Conservation (phyloP, 2,888 invertebrate genomes). For the Leucophora obtusa region DNA sequence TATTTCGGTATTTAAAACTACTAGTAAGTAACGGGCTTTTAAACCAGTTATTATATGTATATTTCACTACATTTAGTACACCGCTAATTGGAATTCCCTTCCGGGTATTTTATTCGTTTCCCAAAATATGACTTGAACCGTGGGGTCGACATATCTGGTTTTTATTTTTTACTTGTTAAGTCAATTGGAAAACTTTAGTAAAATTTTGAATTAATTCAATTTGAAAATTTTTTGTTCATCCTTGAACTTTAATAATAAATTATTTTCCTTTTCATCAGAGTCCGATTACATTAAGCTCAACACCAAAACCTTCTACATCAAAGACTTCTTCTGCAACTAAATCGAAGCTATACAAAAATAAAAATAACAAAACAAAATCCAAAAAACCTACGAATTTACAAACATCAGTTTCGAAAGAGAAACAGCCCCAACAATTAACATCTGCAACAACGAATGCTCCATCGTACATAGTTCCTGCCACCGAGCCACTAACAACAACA, state of each 20-base stretch:
- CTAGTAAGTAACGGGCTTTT: too few species aligned
- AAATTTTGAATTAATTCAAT: too few species aligned
- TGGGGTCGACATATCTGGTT: too few species aligned
- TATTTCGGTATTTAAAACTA: too few species aligned
- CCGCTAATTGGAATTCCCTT: too few species aligned
- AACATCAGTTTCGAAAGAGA: slow-evolving; percentile 30
- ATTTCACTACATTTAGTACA: too few species aligned
- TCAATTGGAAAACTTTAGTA: too few species aligned
- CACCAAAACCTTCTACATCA: slow-evolving; percentile 28
- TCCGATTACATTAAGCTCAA: background rate
- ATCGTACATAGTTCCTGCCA: slow-evolving; percentile 75
- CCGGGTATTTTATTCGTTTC: too few species aligned
- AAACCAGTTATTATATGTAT: too few species aligned
- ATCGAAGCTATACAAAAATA: slow-evolving; percentile 44
- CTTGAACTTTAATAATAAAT: background rate
- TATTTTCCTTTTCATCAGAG: slow-evolving; percentile 10
- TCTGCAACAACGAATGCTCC: slow-evolving; percentile 28
- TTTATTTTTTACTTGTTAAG: too few species aligned
- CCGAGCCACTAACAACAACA: slow-evolving; percentile 66
- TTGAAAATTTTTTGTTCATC: too few species aligned
- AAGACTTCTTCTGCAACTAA: slow-evolving; percentile 27
- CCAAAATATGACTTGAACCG: too few species aligned
- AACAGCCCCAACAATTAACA: slow-evolving; percentile 16
- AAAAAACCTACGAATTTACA: slow-evolving; percentile 53
- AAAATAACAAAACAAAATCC: slow-evolving; percentile 54